Percentiles rank a stretch among this genome's conserved stretches.
These are phyloP conservation scores for Anguilla megastoma DNA, from an alignment of 2,797 vertebrate species.

Conservation along the genomic window DNA sequence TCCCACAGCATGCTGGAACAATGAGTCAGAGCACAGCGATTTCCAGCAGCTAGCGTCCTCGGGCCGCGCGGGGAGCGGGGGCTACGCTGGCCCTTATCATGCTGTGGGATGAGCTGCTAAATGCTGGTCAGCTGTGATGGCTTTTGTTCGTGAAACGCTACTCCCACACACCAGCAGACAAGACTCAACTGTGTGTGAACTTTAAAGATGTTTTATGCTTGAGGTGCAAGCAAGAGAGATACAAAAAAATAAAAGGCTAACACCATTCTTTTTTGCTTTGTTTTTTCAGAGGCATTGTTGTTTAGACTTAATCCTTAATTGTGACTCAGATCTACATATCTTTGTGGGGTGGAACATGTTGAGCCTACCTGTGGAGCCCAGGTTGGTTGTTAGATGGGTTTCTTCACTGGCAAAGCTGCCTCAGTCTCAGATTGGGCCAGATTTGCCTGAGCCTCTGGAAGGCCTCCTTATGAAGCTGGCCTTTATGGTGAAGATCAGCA, in stretches of 20 bases:
- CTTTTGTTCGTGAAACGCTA: slow-evolving; percentile 8
- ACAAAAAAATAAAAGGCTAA: not conserved
- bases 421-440: not conserved
- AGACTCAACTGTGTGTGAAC: not conserved
- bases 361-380: not conserved
- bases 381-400: not conserved
- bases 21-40: slow-evolving; percentile 54
- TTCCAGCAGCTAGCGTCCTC: not conserved
- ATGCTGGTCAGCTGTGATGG: slow-evolving; percentile 52
- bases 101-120: slow-evolving; percentile 56
- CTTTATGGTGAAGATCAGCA: not conserved
- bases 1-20: slow-evolving; percentile 46
- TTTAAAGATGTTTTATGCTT: not conserved
- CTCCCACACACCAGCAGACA: not conserved
- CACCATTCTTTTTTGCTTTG: not conserved
- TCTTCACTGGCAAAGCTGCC: not conserved
- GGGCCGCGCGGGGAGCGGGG: not conserved
- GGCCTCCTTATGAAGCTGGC: not conserved
- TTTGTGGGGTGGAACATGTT: not conserved
- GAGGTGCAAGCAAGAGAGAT: not conserved
- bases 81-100: slow-evolving; percentile 58
- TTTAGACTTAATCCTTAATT: not conserved
- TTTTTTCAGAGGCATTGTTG: not conserved
- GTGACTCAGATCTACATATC: not conserved
- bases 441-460: not conserved